These are phyloP conservation scores for Palloptera scutellata DNA, from an alignment of 2,888 invertebrate genomes.

Conservation along the genomic window DNA sequence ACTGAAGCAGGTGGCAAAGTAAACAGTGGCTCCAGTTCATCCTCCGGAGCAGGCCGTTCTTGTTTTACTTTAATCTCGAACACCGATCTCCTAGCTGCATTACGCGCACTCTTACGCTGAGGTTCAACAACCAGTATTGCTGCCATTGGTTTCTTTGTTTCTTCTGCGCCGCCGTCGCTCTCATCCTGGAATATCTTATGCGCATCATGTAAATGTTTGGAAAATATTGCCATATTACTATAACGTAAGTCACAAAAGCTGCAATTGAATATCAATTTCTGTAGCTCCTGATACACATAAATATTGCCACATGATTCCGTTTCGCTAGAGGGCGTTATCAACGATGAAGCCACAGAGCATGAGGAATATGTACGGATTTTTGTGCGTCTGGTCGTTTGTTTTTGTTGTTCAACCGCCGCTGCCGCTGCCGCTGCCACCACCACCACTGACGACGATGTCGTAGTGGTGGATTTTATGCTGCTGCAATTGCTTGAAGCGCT, in stretches of 20 bases:
- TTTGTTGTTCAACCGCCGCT: neutral
- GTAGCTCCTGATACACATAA: conserved; percentile 48
- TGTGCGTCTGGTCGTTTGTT: conserved; percentile 4
- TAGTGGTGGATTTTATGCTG: conserved; percentile 31
- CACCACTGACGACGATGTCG: conserved; percentile 25
- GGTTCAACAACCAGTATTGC: conserved; percentile 37
- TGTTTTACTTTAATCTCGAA: conserved; percentile 7
- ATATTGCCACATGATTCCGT: conserved; percentile 50
- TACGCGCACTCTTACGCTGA: conserved; percentile 35
- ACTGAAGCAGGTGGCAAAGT: conserved; percentile 26
- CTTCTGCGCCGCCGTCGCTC: neutral
- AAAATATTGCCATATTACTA: conserved; percentile 44
- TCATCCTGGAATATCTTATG: conserved; percentile 43
- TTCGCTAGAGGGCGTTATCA: conserved; percentile 39
- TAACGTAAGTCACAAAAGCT: conserved; percentile 49
- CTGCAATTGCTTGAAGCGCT: conserved; percentile 36
- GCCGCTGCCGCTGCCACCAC: neutral
- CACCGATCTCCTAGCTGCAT: neutral
- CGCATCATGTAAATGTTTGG: conserved; percentile 46
- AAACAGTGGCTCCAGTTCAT: neutral
- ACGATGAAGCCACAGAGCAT: conserved; percentile 41
- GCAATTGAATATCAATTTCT: conserved; percentile 51
- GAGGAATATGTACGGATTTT: conserved; percentile 35
- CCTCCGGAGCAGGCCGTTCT: neutral
- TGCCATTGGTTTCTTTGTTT: conserved; percentile 26